Percentiles rank a stretch among this genome's conserved stretches.
Conservation (phyloP, 2,888 invertebrate genomes). For the Perdita meconis region DNA sequence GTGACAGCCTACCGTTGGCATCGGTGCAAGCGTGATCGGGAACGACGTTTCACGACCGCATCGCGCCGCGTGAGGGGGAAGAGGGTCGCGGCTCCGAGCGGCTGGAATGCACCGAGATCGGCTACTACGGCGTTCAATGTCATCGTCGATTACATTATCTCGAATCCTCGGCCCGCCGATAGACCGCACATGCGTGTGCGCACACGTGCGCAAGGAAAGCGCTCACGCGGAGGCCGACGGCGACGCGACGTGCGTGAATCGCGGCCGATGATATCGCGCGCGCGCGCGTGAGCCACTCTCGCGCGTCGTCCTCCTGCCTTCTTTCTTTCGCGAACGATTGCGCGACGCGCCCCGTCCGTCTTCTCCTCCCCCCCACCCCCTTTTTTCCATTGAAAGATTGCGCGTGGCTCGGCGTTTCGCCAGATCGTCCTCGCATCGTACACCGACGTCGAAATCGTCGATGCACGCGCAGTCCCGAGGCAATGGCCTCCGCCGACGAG, state of each 20-base stretch:
- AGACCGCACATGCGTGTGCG: constrained; percentile 65
- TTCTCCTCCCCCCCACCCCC: no score
- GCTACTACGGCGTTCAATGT: constrained; percentile 73
- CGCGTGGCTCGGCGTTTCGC: constrained; percentile 53
- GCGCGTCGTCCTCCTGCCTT: constrained; percentile 30
- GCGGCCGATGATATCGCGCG: constrained; percentile 55
- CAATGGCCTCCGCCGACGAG: constrained; percentile 10
- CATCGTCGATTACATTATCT: constrained; percentile 75
- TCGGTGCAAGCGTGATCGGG: constrained; percentile 75
- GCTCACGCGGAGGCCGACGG: constrained; percentile 59
- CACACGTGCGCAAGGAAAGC: constrained; percentile 66
- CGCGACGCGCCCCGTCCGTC: constrained; percentile 7
- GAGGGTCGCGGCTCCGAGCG: constrained; percentile 28
- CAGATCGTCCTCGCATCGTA: constrained; percentile 29
- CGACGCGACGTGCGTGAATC: constrained; percentile 51
- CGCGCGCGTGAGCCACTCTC: no score
- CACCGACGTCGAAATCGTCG: constrained; percentile 38
- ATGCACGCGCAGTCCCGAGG: constrained; percentile 9
- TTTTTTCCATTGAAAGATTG: constrained; percentile 33
- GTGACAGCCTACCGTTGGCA: constrained; percentile 80
- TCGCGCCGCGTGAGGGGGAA: constrained; percentile 33
- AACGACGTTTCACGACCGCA: constrained; percentile 71
- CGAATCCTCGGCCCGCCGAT: constrained; percentile 58
- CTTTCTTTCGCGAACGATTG: constrained; percentile 28
- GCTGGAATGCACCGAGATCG: constrained; percentile 74